Evolutionary conservation across 64 coral and sea anemone species (phyloP), one percentile per base, ranked within the genome.

Genomic region (Montipora efflorescens): DNA sequence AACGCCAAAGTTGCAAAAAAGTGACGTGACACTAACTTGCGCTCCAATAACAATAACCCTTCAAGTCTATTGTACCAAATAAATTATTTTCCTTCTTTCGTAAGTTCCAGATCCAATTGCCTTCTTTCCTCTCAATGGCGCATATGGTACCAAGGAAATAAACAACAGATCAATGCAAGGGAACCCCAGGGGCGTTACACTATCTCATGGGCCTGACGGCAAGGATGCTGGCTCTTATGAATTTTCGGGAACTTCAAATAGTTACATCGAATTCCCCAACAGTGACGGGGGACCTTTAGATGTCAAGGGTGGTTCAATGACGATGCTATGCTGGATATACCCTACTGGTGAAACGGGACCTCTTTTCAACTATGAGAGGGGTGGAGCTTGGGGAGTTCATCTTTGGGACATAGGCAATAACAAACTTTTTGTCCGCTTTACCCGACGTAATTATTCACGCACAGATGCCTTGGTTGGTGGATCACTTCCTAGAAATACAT

Each of bases 211-310:
- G 12, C 81, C 81, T 21, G 81, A 67, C 7, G 81, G 81, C 19
- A 25, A 84, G 36, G 20, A 20, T 84, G 57, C 20, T 64, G 55
- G 81, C 43, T 84, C 81, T 67, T 84, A 84, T 25, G 81, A 84
- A 84, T 84, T 84, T 51, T 8, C 2, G 10, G 81, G 81, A 61
- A 66, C 4, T 68, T 5, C 20, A 21, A 84, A 12, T 58, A 68
- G 58, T 22, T 67, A 14, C 62, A 84, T 86, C 47, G 82, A 86
- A 47, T 69, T 86, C 45, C 82, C 82, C 16, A 86, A 86, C n/a
- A 19, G 5, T 8, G 68, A 20, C 20, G 51, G 51, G 3, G 78
- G 49, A 3, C 48, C 14, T 11, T 80, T 80, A 10, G 77, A 79
- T 20, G 77, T 9, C 1, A 4, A 36, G 0, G 28, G 18, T 16